Percentiles rank a stretch among this genome's conserved stretches.
phyloP scores from a whole-genome alignment of 2,113 vertebrate species.

The Indicator maculatus region DNA sequence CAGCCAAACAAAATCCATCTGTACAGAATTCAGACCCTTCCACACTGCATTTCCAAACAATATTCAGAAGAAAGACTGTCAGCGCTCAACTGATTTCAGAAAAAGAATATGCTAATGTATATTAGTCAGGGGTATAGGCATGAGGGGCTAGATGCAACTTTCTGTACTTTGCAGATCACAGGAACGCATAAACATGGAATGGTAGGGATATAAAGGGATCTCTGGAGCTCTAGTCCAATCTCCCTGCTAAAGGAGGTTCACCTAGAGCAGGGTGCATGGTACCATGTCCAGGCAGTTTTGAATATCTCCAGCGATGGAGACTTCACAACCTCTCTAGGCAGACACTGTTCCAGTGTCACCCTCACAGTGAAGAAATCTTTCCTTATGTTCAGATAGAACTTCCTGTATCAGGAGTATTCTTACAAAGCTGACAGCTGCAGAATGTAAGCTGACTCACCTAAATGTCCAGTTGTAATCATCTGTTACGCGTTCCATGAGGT shows the following conservation, averaged over 20 bases:
- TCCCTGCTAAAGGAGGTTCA: no score
- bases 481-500: constrained; percentile 89
- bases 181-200: no score
- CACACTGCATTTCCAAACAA: background rate
- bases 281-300: no score
- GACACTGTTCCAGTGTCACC: no score
- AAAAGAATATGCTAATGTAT: background rate
- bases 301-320: no score
- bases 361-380: no score
- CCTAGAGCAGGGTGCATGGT: no score
- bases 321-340: no score
- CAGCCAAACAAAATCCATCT: background rate
- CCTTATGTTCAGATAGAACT: no score
- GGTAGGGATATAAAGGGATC: no score
- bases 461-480: constrained; percentile 97
- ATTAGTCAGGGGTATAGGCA: background rate
- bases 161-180: background rate
- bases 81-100: background rate
- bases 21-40: background rate
- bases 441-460: constrained; percentile 76
- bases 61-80: background rate
- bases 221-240: no score
- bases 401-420: background rate
- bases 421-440: background rate
- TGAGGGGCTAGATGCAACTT: background rate